These are phyloP conservation scores for Zootermopsis nevadensis DNA, from an alignment of 2,888 invertebrate species.

Conservation along the genomic window DNA sequence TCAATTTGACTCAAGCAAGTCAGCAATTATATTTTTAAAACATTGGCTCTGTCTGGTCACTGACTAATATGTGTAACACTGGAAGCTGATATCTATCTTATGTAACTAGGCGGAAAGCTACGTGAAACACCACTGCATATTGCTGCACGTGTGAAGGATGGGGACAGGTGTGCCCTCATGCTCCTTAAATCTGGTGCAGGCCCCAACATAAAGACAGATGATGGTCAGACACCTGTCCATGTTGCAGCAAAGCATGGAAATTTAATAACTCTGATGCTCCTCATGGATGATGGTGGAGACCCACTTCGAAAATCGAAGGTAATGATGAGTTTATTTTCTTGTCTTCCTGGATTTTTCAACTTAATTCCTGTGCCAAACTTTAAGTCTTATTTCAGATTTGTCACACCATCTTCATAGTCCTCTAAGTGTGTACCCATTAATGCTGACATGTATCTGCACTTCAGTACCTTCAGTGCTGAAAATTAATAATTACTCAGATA, in stretches of 20 bases:
- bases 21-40: too few species aligned
- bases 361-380: too few species aligned
- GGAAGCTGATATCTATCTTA: background rate
- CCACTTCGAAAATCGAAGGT: constrained; percentile 93
- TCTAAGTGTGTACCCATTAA: too few species aligned
- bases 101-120: constrained; percentile 76
- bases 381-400: too few species aligned
- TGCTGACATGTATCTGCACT: too few species aligned
- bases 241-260: constrained; percentile 95
- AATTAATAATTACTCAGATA: too few species aligned
- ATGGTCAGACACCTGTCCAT: constrained; percentile 97
- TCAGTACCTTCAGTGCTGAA: too few species aligned
- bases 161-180: constrained; percentile 95
- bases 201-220: constrained; percentile 94
- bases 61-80: too few species aligned
- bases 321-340: constrained; percentile 47
- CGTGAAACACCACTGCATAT: constrained; percentile 97
- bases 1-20: too few species aligned
- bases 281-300: constrained; percentile 95
- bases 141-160: constrained; percentile 92
- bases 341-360: too few species aligned
- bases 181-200: constrained; percentile 97
- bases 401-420: too few species aligned
- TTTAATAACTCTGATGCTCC: constrained; percentile 82
- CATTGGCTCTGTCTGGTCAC: too few species aligned